Base-by-base conservation (phyloP, 2,888 invertebrate species). In the Anoncus sp. region DNA sequence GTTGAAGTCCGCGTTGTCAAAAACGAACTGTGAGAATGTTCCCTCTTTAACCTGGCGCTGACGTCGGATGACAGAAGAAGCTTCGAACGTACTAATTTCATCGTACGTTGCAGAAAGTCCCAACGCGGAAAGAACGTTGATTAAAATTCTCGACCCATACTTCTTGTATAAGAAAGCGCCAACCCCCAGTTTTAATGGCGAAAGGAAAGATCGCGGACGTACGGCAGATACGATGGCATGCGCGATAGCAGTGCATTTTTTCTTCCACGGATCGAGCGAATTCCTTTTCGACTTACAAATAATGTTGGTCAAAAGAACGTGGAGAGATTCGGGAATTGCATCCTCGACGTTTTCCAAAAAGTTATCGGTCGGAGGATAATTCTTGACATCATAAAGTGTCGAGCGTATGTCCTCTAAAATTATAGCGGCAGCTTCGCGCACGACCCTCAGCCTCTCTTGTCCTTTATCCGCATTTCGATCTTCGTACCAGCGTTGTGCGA, bases 121-220 rank as follows among this genome's bases (percentile, higher is more conserved):
- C 51, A 66, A 66, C 53, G 53, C 4, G 1, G 66, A 53, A 43
- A 66, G 66, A 51, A 66, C 14, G 10, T 66, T 18, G n/a, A 38
- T 53, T 6, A 38, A 66, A 20, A 7, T 51, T 51, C 20, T 40
- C 6, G 45, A 66, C 27, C 51, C 53, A 18, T 14, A 66, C 22
- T 66, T 65, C 43, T 51, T 53, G 38, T 66, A 51, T 18, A 66
- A 66, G 1, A 66, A 66, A 53, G 51, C 66, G 9, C 66, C 51
- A 38, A 57, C 57, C 10, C 35, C 77, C 5, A 72, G 12, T 51
- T 70, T 47, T 16, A 78, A 51, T 43, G 73, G 27, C 16, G 82
- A 82, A 18, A 81, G 10, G 75, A 82, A 84, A 55, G 66, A 81
- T 73, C 74, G 51, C 27, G 84, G 81, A 60, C 74, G 55, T 18